phyloP scores from a whole-genome alignment of 1,140 invertebrate species.

The Drosophila sechellia region DNA sequence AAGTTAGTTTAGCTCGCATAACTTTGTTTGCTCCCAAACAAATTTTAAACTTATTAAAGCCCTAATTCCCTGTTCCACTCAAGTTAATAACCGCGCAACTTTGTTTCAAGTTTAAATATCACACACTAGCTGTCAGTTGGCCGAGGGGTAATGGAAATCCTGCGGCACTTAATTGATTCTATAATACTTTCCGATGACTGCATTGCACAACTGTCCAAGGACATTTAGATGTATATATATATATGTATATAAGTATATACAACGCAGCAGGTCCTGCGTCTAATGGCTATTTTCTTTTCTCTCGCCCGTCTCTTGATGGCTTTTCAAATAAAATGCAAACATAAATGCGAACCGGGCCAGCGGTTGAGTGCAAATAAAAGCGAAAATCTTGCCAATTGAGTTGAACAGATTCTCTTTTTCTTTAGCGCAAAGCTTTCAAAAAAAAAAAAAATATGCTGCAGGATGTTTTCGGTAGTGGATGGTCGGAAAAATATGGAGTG shows the following conservation, averaged over 20 bases:
- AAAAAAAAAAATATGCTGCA: neutral
- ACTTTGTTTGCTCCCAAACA: no score
- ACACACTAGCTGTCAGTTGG: neutral
- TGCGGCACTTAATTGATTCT: slow-evolving; percentile 59
- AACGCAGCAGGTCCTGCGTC: slow-evolving; percentile 31
- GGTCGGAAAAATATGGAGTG: neutral
- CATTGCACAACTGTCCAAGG: slow-evolving; percentile 19
- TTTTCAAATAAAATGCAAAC: slow-evolving; percentile 76
- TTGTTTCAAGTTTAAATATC: slow-evolving; percentile 10
- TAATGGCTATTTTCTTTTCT: slow-evolving; percentile 52
- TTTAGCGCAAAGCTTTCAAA: neutral
- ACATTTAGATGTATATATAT: slow-evolving; percentile 16
- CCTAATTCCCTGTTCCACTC: neutral
- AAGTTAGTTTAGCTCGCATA: no score
- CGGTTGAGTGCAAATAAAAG: slow-evolving; percentile 75
- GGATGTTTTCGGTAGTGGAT: neutral
- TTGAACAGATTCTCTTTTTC: slow-evolving; percentile 47
- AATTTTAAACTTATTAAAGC: neutral
- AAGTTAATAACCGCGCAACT: neutral
- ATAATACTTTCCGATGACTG: slow-evolving; percentile 49
- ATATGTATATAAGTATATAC: slow-evolving; percentile 7
- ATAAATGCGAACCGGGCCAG: slow-evolving; percentile 56
- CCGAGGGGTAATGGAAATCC: slow-evolving; percentile 4
- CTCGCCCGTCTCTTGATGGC: slow-evolving; percentile 45
- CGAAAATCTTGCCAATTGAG: slow-evolving; percentile 72